Evolutionary conservation across 2,888 invertebrate species (phyloP).

Genomic region (Aphidius colemani): DNA sequence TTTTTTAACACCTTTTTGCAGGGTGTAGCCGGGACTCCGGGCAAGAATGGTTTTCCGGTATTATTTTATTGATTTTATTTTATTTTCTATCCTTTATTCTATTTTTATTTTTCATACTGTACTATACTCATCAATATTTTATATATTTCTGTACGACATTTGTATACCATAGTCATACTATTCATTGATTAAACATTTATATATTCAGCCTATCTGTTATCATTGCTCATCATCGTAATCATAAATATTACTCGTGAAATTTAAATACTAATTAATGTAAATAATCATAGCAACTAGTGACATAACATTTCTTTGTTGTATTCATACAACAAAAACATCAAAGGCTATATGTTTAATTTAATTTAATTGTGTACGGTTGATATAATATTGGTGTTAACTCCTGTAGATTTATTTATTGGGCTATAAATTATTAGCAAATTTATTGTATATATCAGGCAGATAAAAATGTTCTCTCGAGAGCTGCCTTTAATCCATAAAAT

Average conservation of each 20-base stretch:
- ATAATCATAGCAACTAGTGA: too few relatives aligned
- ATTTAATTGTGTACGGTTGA: too few relatives aligned
- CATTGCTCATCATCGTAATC: too few relatives aligned
- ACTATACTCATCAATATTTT: slow-evolving; percentile 9
- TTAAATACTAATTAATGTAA: too few relatives aligned
- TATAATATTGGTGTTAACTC: too few relatives aligned
- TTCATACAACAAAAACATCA: too few relatives aligned
- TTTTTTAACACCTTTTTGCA: slow-evolving; percentile 62
- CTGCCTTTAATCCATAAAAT: slow-evolving; percentile 31
- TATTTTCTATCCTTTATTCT: slow-evolving; percentile 43
- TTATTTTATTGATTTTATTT: slow-evolving; percentile 64
- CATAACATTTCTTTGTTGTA: too few relatives aligned
- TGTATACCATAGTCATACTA: slow-evolving; percentile 4
- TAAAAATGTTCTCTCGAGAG: background rate
- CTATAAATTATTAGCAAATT: background rate
- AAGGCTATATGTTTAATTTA: too few relatives aligned
- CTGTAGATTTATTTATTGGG: too few relatives aligned
- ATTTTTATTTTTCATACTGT: slow-evolving; percentile 14
- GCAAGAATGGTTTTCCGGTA: slow-evolving; percentile 92
- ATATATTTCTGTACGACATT: slow-evolving; percentile 10
- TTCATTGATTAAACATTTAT: background rate
- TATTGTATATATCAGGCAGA: too few relatives aligned
- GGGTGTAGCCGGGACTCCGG: slow-evolving; percentile 81
- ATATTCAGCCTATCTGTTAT: background rate
- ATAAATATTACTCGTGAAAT: too few relatives aligned